Evolutionary conservation across 2,113 vertebrate species (phyloP).

Genomic region (Empidonax traillii): DNA sequence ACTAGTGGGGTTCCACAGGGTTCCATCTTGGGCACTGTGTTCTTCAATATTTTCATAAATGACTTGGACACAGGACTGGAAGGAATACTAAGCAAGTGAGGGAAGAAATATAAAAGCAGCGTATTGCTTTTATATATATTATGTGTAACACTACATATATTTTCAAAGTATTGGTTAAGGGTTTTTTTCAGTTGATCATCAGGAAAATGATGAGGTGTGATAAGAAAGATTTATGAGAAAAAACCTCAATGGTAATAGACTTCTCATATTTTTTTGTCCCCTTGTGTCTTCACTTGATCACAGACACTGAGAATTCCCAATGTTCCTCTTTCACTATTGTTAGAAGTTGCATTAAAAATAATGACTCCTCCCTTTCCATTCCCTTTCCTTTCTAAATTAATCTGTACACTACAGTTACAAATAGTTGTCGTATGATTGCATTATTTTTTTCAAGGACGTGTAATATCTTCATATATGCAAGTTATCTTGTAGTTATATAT

Average conservation of each 20-base stretch:
- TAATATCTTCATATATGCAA: not conserved
- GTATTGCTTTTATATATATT: not conserved
- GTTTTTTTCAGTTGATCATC: not conserved
- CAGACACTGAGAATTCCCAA: rapidly evolving
- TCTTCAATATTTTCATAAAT: not conserved
- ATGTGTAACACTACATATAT: not conserved
- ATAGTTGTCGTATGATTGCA: not conserved
- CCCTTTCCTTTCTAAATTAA: not conserved
- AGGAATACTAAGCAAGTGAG: not conserved
- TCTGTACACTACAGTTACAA: not conserved
- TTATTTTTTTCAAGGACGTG: not conserved
- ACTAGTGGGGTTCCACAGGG: not conserved
- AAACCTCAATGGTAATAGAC: not conserved
- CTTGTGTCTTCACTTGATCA: not conserved
- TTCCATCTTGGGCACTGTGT: not conserved
- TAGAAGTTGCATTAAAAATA: not conserved
- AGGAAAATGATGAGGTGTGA: not conserved
- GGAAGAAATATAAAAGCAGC: not conserved
- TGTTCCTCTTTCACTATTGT: not conserved
- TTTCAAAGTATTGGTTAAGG: not conserved
- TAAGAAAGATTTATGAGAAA: not conserved
- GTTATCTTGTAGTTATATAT: not conserved
- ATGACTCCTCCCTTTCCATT: not conserved
- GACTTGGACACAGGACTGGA: not conserved
- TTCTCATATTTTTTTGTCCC: not conserved